phyloP scores from a whole-genome alignment of 2,888 invertebrate genomes.

The Crematogaster levior region DNA sequence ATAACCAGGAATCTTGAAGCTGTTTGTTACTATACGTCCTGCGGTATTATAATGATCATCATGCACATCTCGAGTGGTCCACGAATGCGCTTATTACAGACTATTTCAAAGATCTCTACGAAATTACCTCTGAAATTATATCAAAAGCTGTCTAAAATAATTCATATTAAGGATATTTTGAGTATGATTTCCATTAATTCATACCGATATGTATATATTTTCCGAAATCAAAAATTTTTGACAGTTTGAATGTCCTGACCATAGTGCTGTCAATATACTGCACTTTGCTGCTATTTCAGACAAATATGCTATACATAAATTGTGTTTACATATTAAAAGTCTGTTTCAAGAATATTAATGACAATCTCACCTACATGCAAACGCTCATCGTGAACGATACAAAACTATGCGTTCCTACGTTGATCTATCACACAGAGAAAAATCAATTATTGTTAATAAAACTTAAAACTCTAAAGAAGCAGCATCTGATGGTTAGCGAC shows the following conservation, averaged over 20 bases:
- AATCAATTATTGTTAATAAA: not conserved
- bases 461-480: not conserved
- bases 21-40: not conserved
- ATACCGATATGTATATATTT: not conserved
- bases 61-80: not conserved
- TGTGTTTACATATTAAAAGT: constrained; percentile 1
- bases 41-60: not conserved
- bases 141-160: not conserved
- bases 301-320: constrained; percentile 11
- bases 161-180: too few species aligned
- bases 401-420: not conserved
- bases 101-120: not conserved
- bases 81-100: not conserved
- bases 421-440: too few species aligned
- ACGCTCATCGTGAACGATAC: not conserved
- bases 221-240: not conserved
- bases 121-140: not conserved
- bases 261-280: not conserved
- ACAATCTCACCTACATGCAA: not conserved
- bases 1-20: not conserved
- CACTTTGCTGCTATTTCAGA: not conserved
- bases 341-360: constrained; percentile 2
- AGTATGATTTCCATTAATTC: not conserved
- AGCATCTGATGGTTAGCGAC: not conserved
- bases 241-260: accelerated